Evolutionary conservation across 2,797 vertebrate species (phyloP).

Genomic region (Holocentrus rufus): DNA sequence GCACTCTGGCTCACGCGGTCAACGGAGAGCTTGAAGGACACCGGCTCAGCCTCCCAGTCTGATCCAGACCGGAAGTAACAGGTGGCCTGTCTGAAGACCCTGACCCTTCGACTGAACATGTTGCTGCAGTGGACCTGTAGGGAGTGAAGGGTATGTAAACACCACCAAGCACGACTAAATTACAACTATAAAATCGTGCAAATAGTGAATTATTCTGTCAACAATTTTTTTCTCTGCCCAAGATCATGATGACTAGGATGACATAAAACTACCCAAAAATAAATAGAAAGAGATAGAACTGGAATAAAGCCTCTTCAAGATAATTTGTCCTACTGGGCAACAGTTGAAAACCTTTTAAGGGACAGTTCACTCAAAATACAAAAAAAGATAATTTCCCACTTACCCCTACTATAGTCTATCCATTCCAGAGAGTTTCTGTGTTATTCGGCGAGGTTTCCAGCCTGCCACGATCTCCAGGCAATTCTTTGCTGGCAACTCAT

Average conservation of each 20-base stretch:
- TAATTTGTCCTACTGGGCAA: no score
- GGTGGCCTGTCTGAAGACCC: conserved; percentile 92
- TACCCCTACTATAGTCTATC: no score
- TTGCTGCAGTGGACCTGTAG: conserved; percentile 96
- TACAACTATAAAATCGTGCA: background rate
- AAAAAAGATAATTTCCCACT: no score
- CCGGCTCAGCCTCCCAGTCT: conserved; percentile 88
- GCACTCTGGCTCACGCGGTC: conserved; percentile 89
- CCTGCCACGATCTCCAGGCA: no score
- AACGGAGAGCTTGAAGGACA: conserved; percentile 86
- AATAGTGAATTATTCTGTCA: background rate
- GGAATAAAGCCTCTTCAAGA: no score
- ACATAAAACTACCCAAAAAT: background rate
- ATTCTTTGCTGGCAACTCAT: no score
- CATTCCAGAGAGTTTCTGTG: no score
- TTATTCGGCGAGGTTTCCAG: no score
- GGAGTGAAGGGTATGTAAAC: background rate
- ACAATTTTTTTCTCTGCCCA: background rate
- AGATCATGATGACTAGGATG: no score
- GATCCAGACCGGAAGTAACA: conserved; percentile 91
- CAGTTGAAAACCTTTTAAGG: no score
- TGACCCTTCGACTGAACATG: conserved; percentile 93
- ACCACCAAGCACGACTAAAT: background rate
- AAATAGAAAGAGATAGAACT: no score
- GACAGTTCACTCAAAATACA: no score